Percentiles rank a stretch among this genome's conserved stretches.
phyloP scores from a whole-genome alignment of 2,888 invertebrate genomes.

The Deilephila porcellus region DNA sequence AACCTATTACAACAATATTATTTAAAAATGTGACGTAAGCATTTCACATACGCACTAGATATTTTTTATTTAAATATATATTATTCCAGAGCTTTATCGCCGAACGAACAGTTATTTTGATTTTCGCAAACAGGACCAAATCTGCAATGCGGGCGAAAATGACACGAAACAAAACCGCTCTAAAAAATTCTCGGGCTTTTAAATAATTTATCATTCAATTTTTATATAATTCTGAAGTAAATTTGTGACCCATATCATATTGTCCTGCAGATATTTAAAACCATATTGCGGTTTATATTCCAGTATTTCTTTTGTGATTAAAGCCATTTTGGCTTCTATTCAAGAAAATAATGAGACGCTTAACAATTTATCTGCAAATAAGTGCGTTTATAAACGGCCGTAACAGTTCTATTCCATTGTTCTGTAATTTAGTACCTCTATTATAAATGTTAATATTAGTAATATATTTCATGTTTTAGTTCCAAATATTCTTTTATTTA shows the following conservation, averaged over 20 bases:
- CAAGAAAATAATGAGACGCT: constrained; percentile 22
- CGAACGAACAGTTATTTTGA: neutral
- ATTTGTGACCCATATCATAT: neutral
- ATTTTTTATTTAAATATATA: too few species aligned
- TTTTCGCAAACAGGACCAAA: neutral
- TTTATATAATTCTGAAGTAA: neutral
- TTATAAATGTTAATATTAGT: neutral
- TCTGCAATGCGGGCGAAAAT: neutral
- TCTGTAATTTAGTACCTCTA: neutral
- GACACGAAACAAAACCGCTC: neutral
- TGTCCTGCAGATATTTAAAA: neutral
- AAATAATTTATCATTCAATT: neutral
- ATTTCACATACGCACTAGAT: too few species aligned
- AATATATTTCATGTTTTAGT: neutral
- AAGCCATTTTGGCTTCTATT: constrained; percentile 11
- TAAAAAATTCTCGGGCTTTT: neutral
- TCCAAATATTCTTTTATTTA: too few species aligned
- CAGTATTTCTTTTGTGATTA: neutral
- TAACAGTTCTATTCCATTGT: neutral
- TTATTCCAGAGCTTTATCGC: neutral
- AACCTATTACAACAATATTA: too few species aligned
- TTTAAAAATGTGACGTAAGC: too few species aligned
- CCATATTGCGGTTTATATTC: neutral
- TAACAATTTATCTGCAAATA: neutral
- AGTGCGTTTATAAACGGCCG: neutral